phyloP scores from a whole-genome alignment of 2,797 vertebrate genomes.

The Cryptoblepharus egeriae region DNA sequence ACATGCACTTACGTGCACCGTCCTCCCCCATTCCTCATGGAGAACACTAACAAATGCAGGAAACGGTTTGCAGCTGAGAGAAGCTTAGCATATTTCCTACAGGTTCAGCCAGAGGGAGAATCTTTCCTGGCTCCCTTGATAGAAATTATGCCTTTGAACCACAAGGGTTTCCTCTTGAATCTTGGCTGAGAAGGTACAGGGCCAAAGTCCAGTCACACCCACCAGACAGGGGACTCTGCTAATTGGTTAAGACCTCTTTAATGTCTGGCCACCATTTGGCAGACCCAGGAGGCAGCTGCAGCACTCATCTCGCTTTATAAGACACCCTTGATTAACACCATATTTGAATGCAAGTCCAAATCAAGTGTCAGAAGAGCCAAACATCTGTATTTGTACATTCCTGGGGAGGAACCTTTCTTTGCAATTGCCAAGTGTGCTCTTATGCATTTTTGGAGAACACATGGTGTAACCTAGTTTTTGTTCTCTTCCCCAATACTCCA shows the following conservation, averaged over 20 bases:
- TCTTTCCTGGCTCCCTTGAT: constrained; percentile 34
- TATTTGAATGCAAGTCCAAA: constrained; percentile 66
- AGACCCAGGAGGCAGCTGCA: constrained; percentile 41
- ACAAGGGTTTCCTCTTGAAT: constrained; percentile 39
- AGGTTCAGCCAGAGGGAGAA: constrained; percentile 25
- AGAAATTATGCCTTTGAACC: constrained; percentile 35
- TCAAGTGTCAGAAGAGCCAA: constrained; percentile 60
- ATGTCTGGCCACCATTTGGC: constrained; percentile 46
- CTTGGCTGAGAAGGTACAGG: constrained; percentile 12
- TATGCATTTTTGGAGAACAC: constrained; percentile 26
- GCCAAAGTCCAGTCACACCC: constrained; percentile 36
- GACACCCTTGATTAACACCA: constrained; percentile 63
- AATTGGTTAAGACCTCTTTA: constrained; percentile 60
- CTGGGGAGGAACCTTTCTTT: constrained; percentile 50
- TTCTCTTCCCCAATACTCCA: constrained; percentile 39
- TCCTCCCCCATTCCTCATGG: constrained; percentile 40
- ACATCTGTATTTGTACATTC: constrained; percentile 64
- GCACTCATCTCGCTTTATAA: constrained; percentile 42
- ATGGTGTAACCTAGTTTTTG: constrained; percentile 39
- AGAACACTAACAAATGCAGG: constrained; percentile 40
- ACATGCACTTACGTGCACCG: constrained; percentile 26
- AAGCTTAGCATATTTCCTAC: constrained; percentile 32
- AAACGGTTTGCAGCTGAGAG: constrained; percentile 32
- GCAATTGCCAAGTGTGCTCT: constrained; percentile 42
- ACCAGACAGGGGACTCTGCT: constrained; percentile 37